Conservation (phyloP, 2,888 invertebrate species). For the Trisateles emortualis region DNA sequence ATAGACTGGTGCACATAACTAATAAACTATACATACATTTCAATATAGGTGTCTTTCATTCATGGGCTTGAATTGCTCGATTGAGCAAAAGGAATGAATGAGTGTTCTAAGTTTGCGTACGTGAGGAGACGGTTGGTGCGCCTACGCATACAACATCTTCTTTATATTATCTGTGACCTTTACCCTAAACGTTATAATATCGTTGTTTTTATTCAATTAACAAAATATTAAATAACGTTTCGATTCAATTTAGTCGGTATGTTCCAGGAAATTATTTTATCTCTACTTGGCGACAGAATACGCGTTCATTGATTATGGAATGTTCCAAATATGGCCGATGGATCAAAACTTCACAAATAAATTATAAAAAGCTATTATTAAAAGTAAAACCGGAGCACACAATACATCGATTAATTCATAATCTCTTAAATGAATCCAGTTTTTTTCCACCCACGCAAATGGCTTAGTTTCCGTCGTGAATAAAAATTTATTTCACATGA, state of each 20-base stretch:
- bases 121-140: slow-evolving; percentile 36
- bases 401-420: neutral
- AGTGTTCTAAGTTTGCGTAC: slow-evolving; percentile 51
- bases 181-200: slow-evolving; percentile 50
- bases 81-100: slow-evolving; percentile 46
- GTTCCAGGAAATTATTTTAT: slow-evolving; percentile 47
- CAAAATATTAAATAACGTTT: slow-evolving; percentile 35
- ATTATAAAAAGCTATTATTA: slow-evolving; percentile 4
- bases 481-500: slow-evolving; percentile 58
- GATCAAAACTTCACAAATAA: neutral
- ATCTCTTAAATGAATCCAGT: slow-evolving; percentile 21
- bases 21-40: slow-evolving; percentile 30
- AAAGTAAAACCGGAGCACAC: neutral
- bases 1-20: slow-evolving; percentile 27
- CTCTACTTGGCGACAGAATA: slow-evolving; percentile 32
- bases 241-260: slow-evolving; percentile 51
- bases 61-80: slow-evolving; percentile 30
- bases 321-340: neutral
- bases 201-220: slow-evolving; percentile 59
- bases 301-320: slow-evolving; percentile 32
- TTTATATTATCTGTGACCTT: slow-evolving; percentile 45
- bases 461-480: slow-evolving; percentile 38
- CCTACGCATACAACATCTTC: slow-evolving; percentile 36
- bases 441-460: slow-evolving; percentile 36
- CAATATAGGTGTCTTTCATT: slow-evolving; percentile 30